phyloP scores from a whole-genome alignment of 53 echinoderm and acorn worm genomes.

The Echinometra lucunter region DNA sequence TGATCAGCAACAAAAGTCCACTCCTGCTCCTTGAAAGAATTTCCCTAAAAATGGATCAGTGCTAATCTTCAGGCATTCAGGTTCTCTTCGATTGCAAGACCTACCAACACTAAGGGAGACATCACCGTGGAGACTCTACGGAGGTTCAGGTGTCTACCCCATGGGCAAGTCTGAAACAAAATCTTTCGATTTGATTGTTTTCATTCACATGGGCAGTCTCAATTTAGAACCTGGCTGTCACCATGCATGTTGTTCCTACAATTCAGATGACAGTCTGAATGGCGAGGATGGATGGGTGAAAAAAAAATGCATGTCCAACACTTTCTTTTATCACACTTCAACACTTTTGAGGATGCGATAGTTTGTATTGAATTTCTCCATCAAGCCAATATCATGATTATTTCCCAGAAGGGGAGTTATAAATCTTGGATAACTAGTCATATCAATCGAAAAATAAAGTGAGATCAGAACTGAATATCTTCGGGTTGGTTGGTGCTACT shows the following conservation, averaged over 20 bases:
- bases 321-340: background rate
- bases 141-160: background rate
- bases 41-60: background rate
- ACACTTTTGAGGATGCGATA: background rate
- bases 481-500: too few relatives aligned
- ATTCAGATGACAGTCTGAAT: background rate
- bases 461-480: background rate
- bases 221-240: constrained; percentile 47
- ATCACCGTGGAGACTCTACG: background rate
- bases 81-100: background rate
- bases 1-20: background rate
- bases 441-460: too few relatives aligned
- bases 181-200: constrained; percentile 31
- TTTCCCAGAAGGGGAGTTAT: background rate
- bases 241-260: background rate
- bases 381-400: background rate
- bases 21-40: background rate
- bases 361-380: background rate
- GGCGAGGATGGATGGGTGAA: background rate
- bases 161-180: background rate
- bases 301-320: background rate
- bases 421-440: too few relatives aligned
- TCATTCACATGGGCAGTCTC: constrained; percentile 38
- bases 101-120: background rate
- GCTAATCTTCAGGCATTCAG: background rate